Evolutionary conservation across 2,797 vertebrate species (phyloP), one percentile per base, ranked within the genome.

Genomic region (Dipus sagitta): DNA sequence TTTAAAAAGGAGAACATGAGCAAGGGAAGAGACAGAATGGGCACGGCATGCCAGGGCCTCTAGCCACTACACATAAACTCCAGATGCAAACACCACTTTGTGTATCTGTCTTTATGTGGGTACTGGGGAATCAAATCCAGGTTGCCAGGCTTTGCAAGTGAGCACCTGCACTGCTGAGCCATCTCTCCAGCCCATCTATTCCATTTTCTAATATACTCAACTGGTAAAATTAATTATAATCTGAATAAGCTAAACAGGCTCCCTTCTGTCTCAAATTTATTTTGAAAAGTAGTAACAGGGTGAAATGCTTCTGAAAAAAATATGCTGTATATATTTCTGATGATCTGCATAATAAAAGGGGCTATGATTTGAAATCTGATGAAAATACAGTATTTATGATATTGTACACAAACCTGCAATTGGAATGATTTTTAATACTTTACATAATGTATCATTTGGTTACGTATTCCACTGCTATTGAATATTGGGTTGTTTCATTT

Each of bases 151-250:
- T 58, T 58, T 58, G 54, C 13, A 58, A 58, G 17, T 17, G 47
- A 58, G 54, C 17, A 17, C 54, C 54, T 58, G 12, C 13, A 58
- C 14, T 14, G 54, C 17, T 11, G 54, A 47, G 47, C 47, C 47
- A 47, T 54, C 14, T 54, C 54, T 54, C 54, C 54, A 54, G 54
- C 54, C 54, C 10, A 54, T 17, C 17, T 58, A 58, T 58, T 58
- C 54, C 54, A 58, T 88, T 89, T 88, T 75, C 34, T 78, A 94
- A 96, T 42, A 92, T 7, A 92, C 23, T 34, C 70, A 91, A 93
- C n/a, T 62, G 71, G 70, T 30, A 94, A 95, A 93, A 94, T 95
- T 90, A 92, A 94, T 92, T 96, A 85, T 24, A 91, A 70, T 92
- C 10, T 90, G 86, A 34, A 91, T 74, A 82, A 92, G 74, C 75